Evolutionary conservation across 1,140 invertebrate genomes (phyloP).

Genomic region (Eumaeus atala): DNA sequence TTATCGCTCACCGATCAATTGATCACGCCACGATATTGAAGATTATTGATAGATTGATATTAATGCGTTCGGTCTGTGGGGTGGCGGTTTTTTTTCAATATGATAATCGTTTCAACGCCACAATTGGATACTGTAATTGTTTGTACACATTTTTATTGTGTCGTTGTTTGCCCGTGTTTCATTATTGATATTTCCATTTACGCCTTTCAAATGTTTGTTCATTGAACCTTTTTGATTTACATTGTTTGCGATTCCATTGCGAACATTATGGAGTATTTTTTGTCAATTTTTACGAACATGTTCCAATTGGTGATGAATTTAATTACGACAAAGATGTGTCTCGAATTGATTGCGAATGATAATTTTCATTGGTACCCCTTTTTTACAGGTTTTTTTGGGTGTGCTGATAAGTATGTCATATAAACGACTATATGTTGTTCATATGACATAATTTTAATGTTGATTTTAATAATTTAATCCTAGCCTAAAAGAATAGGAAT

Average conservation of each 20-base stretch:
- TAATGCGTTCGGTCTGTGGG: constrained; percentile 46
- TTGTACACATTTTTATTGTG: constrained; percentile 42
- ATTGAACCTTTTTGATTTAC: constrained; percentile 33
- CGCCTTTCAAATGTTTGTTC: constrained; percentile 32
- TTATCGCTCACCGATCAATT: constrained; percentile 58
- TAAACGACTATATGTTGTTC: no score
- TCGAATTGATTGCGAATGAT: no score
- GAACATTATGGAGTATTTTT: constrained; percentile 23
- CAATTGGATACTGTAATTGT: constrained; percentile 61
- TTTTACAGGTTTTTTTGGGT: no score
- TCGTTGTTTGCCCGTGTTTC: constrained; percentile 39
- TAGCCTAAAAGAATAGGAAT: no score
- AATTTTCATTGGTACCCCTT: no score
- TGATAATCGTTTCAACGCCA: constrained; percentile 45
- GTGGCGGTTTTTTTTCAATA: constrained; percentile 57
- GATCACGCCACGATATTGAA: constrained; percentile 64
- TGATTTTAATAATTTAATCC: no score
- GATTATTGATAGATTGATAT: constrained; percentile 71
- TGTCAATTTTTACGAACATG: not conserved
- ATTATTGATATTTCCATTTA: constrained; percentile 32
- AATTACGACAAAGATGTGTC: no score
- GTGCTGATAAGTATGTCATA: no score
- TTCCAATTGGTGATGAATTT: no score
- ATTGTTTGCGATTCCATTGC: constrained; percentile 1
- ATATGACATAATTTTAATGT: no score